Evolutionary conservation across 2,797 vertebrate species (phyloP), one percentile per base, ranked within the genome.

Genomic region (Ispidina lecontei): DNA sequence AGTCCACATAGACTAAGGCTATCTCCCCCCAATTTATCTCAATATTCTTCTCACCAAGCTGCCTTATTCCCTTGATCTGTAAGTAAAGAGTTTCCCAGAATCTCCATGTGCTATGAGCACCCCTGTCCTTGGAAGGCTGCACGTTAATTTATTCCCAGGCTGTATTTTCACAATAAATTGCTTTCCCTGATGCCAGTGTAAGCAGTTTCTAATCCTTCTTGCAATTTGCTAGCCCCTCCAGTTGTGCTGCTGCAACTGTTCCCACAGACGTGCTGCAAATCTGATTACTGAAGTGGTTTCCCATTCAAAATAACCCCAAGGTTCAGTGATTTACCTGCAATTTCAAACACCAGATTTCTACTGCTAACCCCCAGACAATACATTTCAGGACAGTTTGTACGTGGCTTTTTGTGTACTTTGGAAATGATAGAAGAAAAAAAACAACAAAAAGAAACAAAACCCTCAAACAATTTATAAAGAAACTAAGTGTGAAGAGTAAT

Each of bases 401-500:
- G 3, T 2, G 20, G 58, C 23, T 72, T 87, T 49, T 29, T 0
- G 0, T 43, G 29, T 68, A 37, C 54, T 71, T 37, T 51, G 65
- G 90, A 87, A 90, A 84, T 67, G 2, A 72, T 2, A 14, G 37
- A 39, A 39, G 37, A 14, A 43, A 63, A 13, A 13, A 28, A 51
- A 9, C 47, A 26, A 26, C 26, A 90, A 84, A 65, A 2, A 71
- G 2, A 14, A 29, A 81, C 64, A 90, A 51, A 7, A 0, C 0
- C 29, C 28, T 69, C 60, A 84, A 94, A 89, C 31, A 63, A 93
- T 85, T 83, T 85, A 68, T 8, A 89, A 14, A 92, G 89, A 62
- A 87, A 89, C 62, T 43, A 93, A 91, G 79, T 87, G 79, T 64
- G 72, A 95, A 91, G 35, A 10, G 2, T 74, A 91, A 96, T 94